Evolutionary conservation across 2,113 vertebrate species (phyloP).

Genomic region (human): DNA sequence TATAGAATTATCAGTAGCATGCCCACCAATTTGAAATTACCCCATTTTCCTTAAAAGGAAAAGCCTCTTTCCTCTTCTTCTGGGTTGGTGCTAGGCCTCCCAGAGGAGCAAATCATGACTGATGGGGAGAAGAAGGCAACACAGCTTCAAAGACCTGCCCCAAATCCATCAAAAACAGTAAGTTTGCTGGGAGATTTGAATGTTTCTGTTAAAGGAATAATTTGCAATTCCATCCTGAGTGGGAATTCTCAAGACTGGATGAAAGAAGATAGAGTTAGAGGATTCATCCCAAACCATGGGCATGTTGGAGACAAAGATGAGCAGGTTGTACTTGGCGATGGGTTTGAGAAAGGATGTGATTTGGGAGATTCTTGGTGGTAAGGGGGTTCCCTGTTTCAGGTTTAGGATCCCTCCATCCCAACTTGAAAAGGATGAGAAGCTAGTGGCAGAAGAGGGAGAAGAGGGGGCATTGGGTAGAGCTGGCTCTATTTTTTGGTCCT

Average conservation of each 20-base stretch:
- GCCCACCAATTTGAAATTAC: neutral
- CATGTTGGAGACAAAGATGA: fast-evolving
- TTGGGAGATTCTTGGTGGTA: neutral
- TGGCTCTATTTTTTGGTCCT: neutral
- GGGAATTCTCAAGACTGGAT: neutral
- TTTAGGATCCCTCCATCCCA: neutral
- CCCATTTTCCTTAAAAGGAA: neutral
- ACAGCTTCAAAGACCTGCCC: neutral
- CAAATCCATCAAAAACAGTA: neutral
- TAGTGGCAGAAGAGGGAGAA: neutral
- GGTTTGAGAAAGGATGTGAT: neutral
- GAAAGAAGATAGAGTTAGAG: neutral
- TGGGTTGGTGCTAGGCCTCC: neutral
- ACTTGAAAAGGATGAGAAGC: neutral
- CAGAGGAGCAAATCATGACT: neutral
- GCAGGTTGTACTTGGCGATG: neutral
- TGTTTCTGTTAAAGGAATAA: neutral
- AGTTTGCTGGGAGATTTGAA: neutral
- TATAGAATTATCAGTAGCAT: neutral
- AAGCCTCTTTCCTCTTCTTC: neutral
- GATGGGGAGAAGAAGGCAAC: neutral
- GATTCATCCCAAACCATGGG: neutral
- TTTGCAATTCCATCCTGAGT: neutral
- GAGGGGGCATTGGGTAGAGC: neutral
- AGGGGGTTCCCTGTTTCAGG: neutral